These are phyloP conservation scores for Stigmatopora argus DNA, from an alignment of 2,113 vertebrate species.

Conservation along the genomic window DNA sequence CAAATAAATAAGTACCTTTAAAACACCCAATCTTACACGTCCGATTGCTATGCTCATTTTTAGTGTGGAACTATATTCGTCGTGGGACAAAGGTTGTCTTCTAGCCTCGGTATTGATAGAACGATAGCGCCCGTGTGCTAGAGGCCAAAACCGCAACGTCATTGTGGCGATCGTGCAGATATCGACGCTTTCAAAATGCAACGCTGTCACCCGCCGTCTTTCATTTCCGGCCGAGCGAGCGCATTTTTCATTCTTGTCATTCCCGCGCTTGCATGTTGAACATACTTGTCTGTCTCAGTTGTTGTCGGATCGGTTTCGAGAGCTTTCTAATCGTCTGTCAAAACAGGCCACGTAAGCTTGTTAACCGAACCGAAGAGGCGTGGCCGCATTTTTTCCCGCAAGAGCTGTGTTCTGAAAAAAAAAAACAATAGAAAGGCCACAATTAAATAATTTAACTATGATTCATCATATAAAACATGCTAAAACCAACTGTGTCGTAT, in stretches of 20 bases:
- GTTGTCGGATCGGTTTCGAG: conserved; percentile 13
- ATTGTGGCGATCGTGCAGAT: conserved; percentile 2
- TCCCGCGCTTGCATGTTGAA: not conserved
- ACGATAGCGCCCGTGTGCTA: not conserved
- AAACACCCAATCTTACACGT: no score
- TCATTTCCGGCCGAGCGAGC: conserved; percentile 6
- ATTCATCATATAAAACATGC: no score
- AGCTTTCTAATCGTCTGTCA: not conserved
- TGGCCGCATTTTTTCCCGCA: no score
- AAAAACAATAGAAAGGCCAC: no score
- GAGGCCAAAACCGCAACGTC: not conserved
- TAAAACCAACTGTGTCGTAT: no score
- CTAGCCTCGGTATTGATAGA: not conserved
- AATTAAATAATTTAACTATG: no score
- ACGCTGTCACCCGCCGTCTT: not conserved
- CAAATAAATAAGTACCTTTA: no score
- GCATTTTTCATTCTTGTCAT: conserved; percentile 23
- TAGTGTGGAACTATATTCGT: not conserved
- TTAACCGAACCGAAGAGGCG: no score
- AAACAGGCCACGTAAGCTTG: not conserved
- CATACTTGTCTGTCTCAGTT: not conserved
- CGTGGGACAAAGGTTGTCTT: not conserved
- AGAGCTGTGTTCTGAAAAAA: no score
- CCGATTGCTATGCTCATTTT: not conserved
- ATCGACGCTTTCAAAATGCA: conserved; percentile 15